Conservation (phyloP, 2,797 vertebrate species). For the Poecilia gillii region DNA sequence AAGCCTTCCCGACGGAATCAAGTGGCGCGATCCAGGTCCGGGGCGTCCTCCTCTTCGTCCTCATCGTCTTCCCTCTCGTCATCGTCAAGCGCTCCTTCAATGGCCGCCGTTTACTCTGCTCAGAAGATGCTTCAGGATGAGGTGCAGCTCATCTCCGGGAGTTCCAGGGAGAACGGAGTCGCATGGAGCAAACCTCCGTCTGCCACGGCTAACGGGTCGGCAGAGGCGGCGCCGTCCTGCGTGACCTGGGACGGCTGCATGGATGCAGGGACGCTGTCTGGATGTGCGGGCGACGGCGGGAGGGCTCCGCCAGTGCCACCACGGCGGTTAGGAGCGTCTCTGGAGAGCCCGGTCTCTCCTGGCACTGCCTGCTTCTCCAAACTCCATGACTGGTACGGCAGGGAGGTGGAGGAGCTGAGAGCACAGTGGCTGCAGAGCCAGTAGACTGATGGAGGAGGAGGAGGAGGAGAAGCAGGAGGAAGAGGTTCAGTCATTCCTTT, state of each 20-base stretch:
- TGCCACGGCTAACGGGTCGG: constrained; percentile 52
- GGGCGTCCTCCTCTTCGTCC: constrained; percentile 61
- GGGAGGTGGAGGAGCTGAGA: constrained; percentile 85
- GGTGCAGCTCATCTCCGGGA: constrained; percentile 52
- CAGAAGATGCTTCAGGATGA: constrained; percentile 65
- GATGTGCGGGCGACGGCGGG: constrained; percentile 26
- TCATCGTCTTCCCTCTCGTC: constrained; percentile 69
- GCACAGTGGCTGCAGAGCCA: constrained; percentile 85
- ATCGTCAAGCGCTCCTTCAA: constrained; percentile 40
- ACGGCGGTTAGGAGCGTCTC: constrained; percentile 73
- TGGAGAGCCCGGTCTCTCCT: constrained; percentile 70
- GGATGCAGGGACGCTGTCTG: constrained; percentile 37
- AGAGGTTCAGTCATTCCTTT: constrained; percentile 46
- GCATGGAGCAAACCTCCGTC: constrained; percentile 81
- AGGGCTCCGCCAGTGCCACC: constrained; percentile 83
- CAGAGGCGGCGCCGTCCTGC: constrained; percentile 58
- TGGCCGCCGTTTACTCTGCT: neutral
- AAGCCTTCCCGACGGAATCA: constrained; percentile 54
- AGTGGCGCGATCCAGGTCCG: constrained; percentile 54
- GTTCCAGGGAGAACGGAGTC: constrained; percentile 84
- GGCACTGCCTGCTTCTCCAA: constrained; percentile 81
- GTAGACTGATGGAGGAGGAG: constrained; percentile 41
- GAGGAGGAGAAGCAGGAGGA: neutral
- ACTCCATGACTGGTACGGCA: constrained; percentile 89
- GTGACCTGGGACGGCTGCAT: constrained; percentile 68